Base-by-base conservation (phyloP, 2,797 vertebrate species). In the Masticophis lateralis region DNA sequence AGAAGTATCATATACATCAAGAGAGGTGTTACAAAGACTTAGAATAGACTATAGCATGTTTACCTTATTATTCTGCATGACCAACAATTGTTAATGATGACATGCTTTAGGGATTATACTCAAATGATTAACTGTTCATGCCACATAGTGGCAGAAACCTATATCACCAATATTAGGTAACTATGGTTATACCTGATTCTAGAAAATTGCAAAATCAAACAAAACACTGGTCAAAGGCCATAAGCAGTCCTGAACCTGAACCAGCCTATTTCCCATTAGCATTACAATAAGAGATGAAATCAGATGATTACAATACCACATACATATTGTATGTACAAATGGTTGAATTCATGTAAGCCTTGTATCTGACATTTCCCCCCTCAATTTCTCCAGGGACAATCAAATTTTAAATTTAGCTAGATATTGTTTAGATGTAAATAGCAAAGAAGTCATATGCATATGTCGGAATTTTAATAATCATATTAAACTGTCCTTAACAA, bases 381-480 rank as follows among this genome's bases (percentile, higher is more conserved):
- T 63, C 47, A 32, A 32, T 87, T 63, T 86, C 60, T 66, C 32
- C 51, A 8, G 7, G 20, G 69, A 12, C 32, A 91, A 87, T 47
- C 20, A 18, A 87, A 27, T 13, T 86, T 61, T 18, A 66, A 16
- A 63, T 22, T 12, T 57, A 43, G 9, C 51, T 89, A 16, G 11
- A n/a, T 60, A 74, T 51, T 43, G 27, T 28, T 92, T 91, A 79
- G 74, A 32, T 0, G 66, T 53, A 2, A 20, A 12, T 56, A 92
- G 16, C 25, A 90, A 94, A 43, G 6, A 89, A 55, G 93, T 53
- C 88, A 91, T 57, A 28, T 91, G 91, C 20, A 6, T 90, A 74
- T 89, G 92, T 86, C 87, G 53, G 0, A n/a, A 90, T 93, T 63
- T 63, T 28, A 63, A 63, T 63, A 63, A 63, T 63, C 61, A 13